Conservation (phyloP, 1,140 invertebrate genomes). For the Theocolax elegans region DNA sequence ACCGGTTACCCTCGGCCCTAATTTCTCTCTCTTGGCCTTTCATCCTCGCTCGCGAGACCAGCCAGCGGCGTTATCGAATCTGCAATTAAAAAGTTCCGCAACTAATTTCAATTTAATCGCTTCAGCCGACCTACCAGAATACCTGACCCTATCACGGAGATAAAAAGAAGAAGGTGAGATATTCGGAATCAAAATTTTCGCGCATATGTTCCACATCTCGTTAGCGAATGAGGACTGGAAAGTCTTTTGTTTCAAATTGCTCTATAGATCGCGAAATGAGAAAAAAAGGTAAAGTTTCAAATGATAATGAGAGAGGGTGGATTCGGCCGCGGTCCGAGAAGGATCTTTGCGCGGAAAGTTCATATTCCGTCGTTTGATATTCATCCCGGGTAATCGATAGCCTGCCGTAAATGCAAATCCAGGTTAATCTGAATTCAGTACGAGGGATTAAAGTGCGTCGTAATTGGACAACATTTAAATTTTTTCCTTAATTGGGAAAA, state of each 20-base stretch:
- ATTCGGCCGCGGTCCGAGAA: background rate
- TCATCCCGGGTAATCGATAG: conserved; percentile 18
- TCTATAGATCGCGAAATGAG: background rate
- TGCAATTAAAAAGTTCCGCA: conserved; percentile 63
- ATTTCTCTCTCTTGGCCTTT: background rate
- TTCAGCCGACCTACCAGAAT: background rate
- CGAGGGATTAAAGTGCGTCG: background rate
- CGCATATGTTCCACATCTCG: background rate
- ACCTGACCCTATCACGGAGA: background rate
- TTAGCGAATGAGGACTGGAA: conserved; percentile 25
- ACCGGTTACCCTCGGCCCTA: too few species aligned
- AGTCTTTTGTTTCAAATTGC: background rate
- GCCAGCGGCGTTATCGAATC: conserved; percentile 56
- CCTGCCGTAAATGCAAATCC: background rate
- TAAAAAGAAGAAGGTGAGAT: background rate
- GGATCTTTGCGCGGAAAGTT: background rate
- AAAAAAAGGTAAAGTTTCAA: conserved; percentile 8
- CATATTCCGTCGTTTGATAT: conserved; percentile 10
- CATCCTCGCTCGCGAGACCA: background rate
- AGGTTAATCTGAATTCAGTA: conserved; percentile 16
- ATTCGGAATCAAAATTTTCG: conserved; percentile 22
- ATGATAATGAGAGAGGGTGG: conserved; percentile 13
- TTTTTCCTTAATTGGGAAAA: background rate
- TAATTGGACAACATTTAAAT: conserved; percentile 22
- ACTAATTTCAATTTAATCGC: conserved; percentile 64